Base-by-base conservation (phyloP, 2,113 vertebrate genomes). In the Cricetomys ansorgei region DNA sequence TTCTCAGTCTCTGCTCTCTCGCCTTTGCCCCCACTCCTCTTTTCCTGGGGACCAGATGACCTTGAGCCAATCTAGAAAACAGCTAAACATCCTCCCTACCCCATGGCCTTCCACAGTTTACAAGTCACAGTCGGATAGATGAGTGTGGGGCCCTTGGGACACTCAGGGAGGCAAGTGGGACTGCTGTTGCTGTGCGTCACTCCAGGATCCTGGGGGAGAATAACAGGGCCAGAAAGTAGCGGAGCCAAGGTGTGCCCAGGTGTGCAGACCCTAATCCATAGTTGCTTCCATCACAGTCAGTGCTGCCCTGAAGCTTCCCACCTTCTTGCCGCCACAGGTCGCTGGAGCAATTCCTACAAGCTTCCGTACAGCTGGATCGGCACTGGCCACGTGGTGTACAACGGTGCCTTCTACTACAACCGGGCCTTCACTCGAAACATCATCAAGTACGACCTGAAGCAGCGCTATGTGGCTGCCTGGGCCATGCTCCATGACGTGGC, bases 351-450 rank as follows among this genome's bases (percentile, higher is more conserved):
- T 94, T 99, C 99, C 50, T 99, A 99, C 98, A 99, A 99, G 98
- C 99, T 99, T 65, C 99, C 99, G 0, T 99, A 99, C 97, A 99
- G 99, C 98, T 99, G 99, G 99, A 99, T 99, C 0, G 99, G 99
- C 92, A 99, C 99, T 0, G 99, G 99, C 9, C 99, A 99, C 0
- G 99, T 99, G 37, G 99, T 99, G 86, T 99, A 99, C 85, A 98
- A 99, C 0, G 99, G 99, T 0, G 99, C 99, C 95, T 99, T 99
- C 97, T 99, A 98, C 98, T 99, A 99, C 98, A 99, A 99, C 98
- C 99, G 99, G 0, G 99, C 99, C 94, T 99, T 99, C 98, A 99
- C 99, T 0, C 99, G 99, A 37, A 99, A 99, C 98, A 99, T 99
- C 98, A 99, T 99, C 97, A 99, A 99, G 95, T 99, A 99, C 0